These are phyloP conservation scores for Masnerella sp. DNA, from an alignment of 2,888 invertebrate species.

Conservation along the genomic window DNA sequence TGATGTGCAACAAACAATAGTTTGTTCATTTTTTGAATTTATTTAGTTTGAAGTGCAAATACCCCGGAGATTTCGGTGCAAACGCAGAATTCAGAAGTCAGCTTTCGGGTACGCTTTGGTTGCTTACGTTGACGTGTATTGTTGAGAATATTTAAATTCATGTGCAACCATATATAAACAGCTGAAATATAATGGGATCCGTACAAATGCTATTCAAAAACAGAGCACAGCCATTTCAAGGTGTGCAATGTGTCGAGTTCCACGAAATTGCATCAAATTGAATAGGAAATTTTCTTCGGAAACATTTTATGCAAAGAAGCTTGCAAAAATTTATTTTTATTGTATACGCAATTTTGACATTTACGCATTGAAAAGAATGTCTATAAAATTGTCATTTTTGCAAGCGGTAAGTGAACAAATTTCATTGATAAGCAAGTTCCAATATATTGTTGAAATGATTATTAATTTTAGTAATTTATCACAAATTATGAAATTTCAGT, in stretches of 20 bases:
- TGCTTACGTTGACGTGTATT: slow-evolving; percentile 9
- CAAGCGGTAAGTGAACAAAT: too few relatives aligned
- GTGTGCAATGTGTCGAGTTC: not conserved
- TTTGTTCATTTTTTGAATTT: not conserved
- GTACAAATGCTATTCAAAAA: not conserved
- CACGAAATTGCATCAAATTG: not conserved
- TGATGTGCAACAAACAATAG: not conserved
- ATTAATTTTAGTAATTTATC: too few relatives aligned
- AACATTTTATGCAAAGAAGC: too few relatives aligned
- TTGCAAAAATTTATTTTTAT: too few relatives aligned
- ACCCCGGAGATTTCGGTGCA: not conserved
- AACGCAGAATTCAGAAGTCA: slow-evolving; percentile 7
- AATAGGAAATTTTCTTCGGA: too few relatives aligned
- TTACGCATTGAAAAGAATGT: too few relatives aligned
- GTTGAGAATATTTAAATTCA: slow-evolving; percentile 16
- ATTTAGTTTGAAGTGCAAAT: not conserved
- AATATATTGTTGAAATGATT: too few relatives aligned
- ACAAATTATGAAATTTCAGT: too few relatives aligned
- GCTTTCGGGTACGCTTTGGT: slow-evolving; percentile 5
- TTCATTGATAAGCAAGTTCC: too few relatives aligned
- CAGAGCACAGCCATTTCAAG: not conserved
- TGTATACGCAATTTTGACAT: too few relatives aligned
- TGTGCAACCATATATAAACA: slow-evolving; percentile 2
- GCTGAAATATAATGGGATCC: slow-evolving; percentile 3
- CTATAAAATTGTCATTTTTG: too few relatives aligned